phyloP scores from a whole-genome alignment of 2,797 vertebrate genomes.

The Lates japonicus region DNA sequence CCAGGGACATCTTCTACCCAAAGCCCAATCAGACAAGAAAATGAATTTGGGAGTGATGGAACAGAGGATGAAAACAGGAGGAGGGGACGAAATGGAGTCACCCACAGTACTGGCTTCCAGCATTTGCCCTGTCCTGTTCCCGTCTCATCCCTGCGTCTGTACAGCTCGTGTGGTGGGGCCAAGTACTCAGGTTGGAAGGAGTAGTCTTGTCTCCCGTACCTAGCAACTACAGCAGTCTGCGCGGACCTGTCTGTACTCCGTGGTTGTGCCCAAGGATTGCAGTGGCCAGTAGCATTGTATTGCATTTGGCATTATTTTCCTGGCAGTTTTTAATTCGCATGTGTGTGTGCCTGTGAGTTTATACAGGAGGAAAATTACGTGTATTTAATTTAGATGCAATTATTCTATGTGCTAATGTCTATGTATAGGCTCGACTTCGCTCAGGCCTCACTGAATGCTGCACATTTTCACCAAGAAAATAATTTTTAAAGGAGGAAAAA shows the following conservation, averaged over 20 bases:
- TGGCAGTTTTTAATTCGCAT: not conserved
- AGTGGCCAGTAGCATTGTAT: constrained; percentile 81
- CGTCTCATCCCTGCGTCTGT: constrained; percentile 57
- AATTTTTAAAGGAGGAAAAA: not conserved
- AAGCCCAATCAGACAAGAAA: constrained; percentile 86
- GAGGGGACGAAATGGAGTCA: constrained; percentile 60
- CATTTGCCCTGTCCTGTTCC: constrained; percentile 44
- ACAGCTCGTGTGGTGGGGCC: constrained; percentile 96
- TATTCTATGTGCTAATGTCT: constrained; percentile 1
- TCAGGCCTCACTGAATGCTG: not conserved
- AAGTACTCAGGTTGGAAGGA: constrained; percentile 93
- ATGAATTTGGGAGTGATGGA: constrained; percentile 84
- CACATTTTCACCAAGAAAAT: constrained; percentile 1
- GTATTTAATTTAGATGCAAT: constrained; percentile 31
- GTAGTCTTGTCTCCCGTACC: constrained; percentile 98
- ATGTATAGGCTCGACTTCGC: not conserved
- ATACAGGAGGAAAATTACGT: constrained; percentile 2
- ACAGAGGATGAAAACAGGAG: constrained; percentile 62
- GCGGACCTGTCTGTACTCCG: constrained; percentile 93
- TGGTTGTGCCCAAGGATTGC: constrained; percentile 95
- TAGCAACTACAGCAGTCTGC: constrained; percentile 95
- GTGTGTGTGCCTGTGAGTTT: not conserved
- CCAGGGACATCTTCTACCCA: constrained; percentile 78
- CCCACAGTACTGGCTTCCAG: constrained; percentile 56
- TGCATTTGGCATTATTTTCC: not conserved